These are phyloP conservation scores for Euthynnus affinis DNA, from an alignment of 2,797 vertebrate genomes.

Conservation along the genomic window DNA sequence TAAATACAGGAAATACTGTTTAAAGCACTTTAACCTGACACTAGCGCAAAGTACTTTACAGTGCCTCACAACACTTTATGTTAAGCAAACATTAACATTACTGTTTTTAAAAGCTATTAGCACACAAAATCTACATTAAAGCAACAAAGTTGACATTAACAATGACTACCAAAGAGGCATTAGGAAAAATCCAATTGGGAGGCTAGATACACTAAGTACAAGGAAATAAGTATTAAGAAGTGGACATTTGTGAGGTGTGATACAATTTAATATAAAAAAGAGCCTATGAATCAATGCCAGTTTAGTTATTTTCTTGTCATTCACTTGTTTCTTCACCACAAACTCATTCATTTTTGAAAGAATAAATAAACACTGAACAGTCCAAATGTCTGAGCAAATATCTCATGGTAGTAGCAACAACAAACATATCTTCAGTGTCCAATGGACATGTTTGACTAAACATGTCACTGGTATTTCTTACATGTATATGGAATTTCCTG, in stretches of 20 bases:
- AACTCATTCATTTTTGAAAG: not conserved
- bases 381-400: no score
- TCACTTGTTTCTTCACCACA: not conserved
- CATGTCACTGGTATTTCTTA: not conserved
- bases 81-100: not conserved
- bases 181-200: not conserved
- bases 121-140: not conserved
- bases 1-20: conserved; percentile 9
- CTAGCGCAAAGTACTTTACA: not conserved
- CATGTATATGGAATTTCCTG: no score
- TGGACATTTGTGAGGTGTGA: not conserved
- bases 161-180: not conserved
- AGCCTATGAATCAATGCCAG: not conserved
- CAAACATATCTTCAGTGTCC: not conserved
- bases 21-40: not conserved
- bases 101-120: not conserved
- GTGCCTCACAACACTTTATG: not conserved
- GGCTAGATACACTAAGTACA: no score
- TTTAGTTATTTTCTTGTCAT: no score
- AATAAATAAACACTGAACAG: not conserved
- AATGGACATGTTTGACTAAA: not conserved
- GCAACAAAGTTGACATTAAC: not conserved
- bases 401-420: not conserved
- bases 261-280: not conserved
- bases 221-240: not conserved